Conservation (phyloP, 2,797 vertebrate species). For the Hydrolagus colliei region DNA sequence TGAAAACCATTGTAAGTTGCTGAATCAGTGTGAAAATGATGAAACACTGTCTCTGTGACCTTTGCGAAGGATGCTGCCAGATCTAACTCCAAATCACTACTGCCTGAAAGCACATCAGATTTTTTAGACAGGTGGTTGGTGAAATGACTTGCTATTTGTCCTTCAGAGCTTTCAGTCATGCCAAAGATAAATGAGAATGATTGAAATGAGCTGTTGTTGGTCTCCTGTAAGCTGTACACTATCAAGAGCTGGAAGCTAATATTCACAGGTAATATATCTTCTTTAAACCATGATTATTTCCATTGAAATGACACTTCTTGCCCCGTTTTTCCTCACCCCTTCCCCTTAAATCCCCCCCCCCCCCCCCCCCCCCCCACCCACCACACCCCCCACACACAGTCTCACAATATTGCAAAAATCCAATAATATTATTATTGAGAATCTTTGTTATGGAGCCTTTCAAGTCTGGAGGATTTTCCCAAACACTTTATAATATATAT, state of each 20-base stretch:
- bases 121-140: not conserved
- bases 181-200: constrained; percentile 16
- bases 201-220: not conserved
- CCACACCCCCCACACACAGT: too few relatives aligned
- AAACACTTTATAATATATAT: too few relatives aligned
- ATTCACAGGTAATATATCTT: not conserved
- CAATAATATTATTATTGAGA: too few relatives aligned
- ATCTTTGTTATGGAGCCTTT: too few relatives aligned
- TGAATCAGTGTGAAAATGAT: constrained; percentile 21
- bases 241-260: not conserved
- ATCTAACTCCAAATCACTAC: not conserved
- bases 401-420: too few relatives aligned
- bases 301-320: not conserved
- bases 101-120: constrained; percentile 7
- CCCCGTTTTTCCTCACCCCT: not conserved
- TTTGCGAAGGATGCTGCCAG: not conserved
- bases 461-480: too few relatives aligned
- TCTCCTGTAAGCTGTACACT: not conserved
- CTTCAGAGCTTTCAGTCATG: not conserved
- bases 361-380: too few relatives aligned
- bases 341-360: too few relatives aligned
- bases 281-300: not conserved
- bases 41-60: not conserved
- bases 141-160: constrained; percentile 11
- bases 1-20: not conserved